A percentile compares a stretch with the other conserved stretches of the same genome.
Conservation (phyloP, 2,888 invertebrate species). For the Philereme transversata region DNA sequence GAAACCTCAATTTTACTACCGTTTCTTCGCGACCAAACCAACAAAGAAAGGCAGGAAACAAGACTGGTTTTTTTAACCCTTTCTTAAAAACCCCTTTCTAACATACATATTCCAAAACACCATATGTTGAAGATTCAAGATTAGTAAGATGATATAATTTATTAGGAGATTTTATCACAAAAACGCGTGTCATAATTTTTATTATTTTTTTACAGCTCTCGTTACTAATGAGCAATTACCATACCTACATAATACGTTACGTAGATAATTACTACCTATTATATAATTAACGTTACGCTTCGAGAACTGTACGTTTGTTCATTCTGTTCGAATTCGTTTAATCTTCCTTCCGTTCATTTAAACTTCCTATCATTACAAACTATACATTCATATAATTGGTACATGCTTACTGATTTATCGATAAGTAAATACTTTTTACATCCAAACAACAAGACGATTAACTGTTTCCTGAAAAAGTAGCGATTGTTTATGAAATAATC, state of each 20-base stretch:
- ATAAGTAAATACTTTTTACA: conserved; percentile 6
- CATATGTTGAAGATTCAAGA: no score
- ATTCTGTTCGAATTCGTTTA: conserved; percentile 49
- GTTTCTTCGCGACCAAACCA: no score
- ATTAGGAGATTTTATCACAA: neutral
- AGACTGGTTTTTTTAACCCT: no score
- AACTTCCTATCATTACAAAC: conserved; percentile 45
- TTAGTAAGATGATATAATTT: no score
- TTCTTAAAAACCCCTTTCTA: no score
- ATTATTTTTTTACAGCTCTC: conserved; percentile 14
- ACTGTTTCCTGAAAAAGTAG: neutral
- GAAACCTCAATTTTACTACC: no score
- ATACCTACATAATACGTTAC: conserved; percentile 34
- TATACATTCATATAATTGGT: conserved; percentile 30
- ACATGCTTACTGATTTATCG: conserved; percentile 13
- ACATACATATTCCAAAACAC: no score
- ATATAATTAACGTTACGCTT: conserved; percentile 46
- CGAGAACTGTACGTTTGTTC: conserved; percentile 43
- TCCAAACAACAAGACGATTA: conserved; percentile 5
- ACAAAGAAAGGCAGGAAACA: no score
- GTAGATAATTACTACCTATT: conserved; percentile 33
- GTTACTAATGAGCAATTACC: conserved; percentile 18
- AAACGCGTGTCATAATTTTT: neutral
- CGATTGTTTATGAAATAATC: no score
- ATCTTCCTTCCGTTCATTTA: conserved; percentile 57